Evolutionary conservation across 2,888 invertebrate species (phyloP).

Genomic region (Rotaria sp.): DNA sequence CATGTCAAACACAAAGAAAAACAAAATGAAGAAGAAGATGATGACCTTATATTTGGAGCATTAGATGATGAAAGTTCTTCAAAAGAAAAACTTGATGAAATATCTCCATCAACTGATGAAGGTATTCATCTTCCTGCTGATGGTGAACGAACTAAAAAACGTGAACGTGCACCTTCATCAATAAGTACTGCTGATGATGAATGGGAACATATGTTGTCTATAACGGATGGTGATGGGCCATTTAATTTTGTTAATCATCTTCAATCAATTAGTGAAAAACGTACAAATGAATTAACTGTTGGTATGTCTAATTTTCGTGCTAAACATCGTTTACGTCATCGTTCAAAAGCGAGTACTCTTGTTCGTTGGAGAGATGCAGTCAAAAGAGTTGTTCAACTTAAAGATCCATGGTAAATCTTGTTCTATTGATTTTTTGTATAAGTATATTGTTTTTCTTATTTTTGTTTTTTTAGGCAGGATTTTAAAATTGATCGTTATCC

Average conservation of each 20-base stretch:
- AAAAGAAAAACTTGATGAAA: not conserved
- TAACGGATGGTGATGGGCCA: not conserved
- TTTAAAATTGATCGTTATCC: constrained; percentile 36
- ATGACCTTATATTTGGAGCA: not conserved
- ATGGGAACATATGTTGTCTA: not conserved
- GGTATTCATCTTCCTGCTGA: not conserved
- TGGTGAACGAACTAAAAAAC: not conserved
- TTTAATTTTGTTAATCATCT: not conserved
- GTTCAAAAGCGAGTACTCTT: not conserved
- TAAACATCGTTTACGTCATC: not conserved
- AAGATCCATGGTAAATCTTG: constrained; percentile 33
- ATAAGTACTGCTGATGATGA: not conserved
- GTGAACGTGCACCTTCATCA: not conserved
- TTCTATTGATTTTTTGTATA: not conserved
- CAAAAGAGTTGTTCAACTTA: not conserved
- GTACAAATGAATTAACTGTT: not conserved
- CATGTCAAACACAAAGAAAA: not conserved
- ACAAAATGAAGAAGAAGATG: not conserved
- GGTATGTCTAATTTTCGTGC: constrained; percentile 39
- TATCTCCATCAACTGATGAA: not conserved
- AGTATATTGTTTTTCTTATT: too few relatives aligned
- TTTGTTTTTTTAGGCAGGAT: constrained; percentile 1
- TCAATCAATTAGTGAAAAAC: not conserved
- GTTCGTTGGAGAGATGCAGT: constrained; percentile 33
- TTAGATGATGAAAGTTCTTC: not conserved